phyloP scores from a whole-genome alignment of 2,888 invertebrate species.

The Orchesella flavescens region DNA sequence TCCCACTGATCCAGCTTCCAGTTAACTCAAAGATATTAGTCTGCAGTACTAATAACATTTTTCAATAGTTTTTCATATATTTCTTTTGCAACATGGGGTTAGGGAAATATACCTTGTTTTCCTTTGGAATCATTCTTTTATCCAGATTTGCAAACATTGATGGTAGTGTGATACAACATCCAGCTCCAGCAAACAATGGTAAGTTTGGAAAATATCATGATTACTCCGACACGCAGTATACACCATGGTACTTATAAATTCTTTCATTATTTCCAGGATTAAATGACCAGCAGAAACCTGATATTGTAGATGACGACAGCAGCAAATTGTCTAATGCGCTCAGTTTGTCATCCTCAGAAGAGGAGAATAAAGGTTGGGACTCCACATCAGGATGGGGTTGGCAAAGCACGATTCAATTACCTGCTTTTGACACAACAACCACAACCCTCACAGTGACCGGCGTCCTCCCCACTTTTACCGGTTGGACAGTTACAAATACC shows the following conservation, averaged over 20 bases:
- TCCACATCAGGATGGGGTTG: not conserved
- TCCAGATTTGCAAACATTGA: too few relatives aligned
- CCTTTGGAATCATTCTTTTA: too few relatives aligned
- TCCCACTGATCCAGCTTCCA: too few relatives aligned
- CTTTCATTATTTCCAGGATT: not conserved
- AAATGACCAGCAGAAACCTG: not conserved
- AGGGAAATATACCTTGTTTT: too few relatives aligned
- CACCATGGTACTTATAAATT: not conserved
- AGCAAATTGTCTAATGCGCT: too few relatives aligned
- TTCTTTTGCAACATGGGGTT: too few relatives aligned
- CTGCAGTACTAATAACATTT: too few relatives aligned
- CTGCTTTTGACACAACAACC: not conserved
- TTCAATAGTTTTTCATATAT: too few relatives aligned
- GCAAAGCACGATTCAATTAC: not conserved
- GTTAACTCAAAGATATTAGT: too few relatives aligned
- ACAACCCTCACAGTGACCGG: not conserved
- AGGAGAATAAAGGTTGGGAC: not conserved
- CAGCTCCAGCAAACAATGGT: too few relatives aligned
- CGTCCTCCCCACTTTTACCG: not conserved
- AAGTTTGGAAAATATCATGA: not conserved
- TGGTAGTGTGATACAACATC: too few relatives aligned
- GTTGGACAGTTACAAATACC: conserved; percentile 1
- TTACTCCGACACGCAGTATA: not conserved
- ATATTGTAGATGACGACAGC: not conserved
- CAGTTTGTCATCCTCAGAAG: not conserved